Evolutionary conservation across 2,888 invertebrate species (phyloP), one percentile per base, ranked within the genome.

Genomic region (Xanthia togata): DNA sequence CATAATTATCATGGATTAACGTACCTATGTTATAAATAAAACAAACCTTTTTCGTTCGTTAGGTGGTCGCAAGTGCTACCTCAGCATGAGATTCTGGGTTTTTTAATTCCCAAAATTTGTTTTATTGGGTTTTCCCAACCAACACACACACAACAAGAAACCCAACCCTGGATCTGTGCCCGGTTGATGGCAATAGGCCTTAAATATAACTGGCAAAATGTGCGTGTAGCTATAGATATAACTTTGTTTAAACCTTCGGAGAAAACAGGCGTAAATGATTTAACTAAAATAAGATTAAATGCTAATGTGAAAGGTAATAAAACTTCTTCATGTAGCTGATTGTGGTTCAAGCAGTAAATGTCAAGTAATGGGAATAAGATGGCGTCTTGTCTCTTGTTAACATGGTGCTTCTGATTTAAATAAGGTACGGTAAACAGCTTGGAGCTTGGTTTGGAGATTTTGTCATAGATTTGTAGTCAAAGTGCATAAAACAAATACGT

Each of bases 291-390:
- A 55, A 26, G 8, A 35, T 76, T 0, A 35, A 60, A 65, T 31
- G 67, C 26, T 38, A 55, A 75, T 35, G 23, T 38, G 3, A 14
- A 47, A n/a, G 14, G 12, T 60, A 55, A 50, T 70, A 60, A 75
- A 55, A 81, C 17, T 41, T 41, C 35, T 12, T 14, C 14, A 57
- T 77, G n/a, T 31, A 26, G 17, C 14, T 53, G 26, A 53, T 44
- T 59, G 23, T 82, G 14, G 38, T 60, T 44, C 11, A 12, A n/a
- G 60, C 60, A 14, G 23, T 82, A 76, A 81, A 80, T 70, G 67
- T 76, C 65, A 67, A 8, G 17, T 69, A 50, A 63, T 67, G 23
- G 23, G 60, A 57, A 70, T 82, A 38, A 12, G 62, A 26, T 38
- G 67, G 62, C 62, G 70, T 44, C 62, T 53, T 14, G 26, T n/a